Conservation (phyloP, 2,113 vertebrate genomes). For the Phodopus roborovskii region DNA sequence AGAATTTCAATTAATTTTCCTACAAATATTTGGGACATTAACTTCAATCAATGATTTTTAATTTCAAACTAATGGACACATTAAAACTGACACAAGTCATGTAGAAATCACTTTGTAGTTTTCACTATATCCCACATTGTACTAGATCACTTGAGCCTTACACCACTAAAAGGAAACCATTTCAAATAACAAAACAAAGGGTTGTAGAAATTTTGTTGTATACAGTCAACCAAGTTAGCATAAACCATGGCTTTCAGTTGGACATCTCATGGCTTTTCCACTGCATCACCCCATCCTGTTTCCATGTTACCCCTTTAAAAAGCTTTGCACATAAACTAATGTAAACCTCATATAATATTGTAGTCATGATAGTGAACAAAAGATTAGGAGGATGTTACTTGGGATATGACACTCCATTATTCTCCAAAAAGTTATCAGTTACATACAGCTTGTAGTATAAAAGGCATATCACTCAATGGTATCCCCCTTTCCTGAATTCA, state of each 20-base stretch:
- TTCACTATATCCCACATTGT: not conserved
- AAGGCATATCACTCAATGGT: not conserved
- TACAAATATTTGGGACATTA: conserved; percentile 43
- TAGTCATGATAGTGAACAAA: not conserved
- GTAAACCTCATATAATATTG: not conserved
- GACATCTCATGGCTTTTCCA: not conserved
- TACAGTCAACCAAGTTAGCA: not conserved
- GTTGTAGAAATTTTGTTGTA: not conserved
- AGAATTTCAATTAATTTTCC: conserved; percentile 50
- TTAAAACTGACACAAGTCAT: not conserved
- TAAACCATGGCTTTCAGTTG: not conserved
- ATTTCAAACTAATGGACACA: not conserved
- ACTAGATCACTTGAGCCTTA: not conserved
- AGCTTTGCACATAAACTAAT: not conserved
- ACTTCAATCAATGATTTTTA: conserved; percentile 46
- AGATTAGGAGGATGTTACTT: not conserved
- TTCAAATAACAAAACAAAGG: not conserved
- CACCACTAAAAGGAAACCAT: not conserved
- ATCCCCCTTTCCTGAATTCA: not conserved
- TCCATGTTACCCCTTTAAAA: conserved; percentile 4
- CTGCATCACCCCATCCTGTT: not conserved
- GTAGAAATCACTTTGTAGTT: not conserved
- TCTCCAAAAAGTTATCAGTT: not conserved
- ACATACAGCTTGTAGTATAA: not conserved
- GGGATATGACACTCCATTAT: not conserved